These are phyloP conservation scores for Lepidochrysops patricia DNA, from an alignment of 2,888 invertebrate genomes.

Conservation along the genomic window DNA sequence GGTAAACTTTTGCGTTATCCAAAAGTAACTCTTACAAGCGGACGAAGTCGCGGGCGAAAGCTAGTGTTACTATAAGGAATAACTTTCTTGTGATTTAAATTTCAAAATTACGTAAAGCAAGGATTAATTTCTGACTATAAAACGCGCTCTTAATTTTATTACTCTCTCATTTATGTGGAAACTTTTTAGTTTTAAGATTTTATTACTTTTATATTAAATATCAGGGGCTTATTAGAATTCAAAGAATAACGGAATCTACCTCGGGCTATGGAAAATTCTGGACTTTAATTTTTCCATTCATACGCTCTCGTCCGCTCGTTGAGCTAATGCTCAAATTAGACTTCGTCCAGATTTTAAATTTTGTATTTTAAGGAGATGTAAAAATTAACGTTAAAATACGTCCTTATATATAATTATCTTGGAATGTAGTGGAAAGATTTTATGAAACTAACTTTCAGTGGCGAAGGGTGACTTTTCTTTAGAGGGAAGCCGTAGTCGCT, in stretches of 20 bases:
- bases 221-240: constrained; percentile 21
- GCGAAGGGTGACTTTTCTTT: too few species aligned
- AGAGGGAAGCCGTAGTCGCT: too few species aligned
- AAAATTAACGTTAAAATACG: too few species aligned
- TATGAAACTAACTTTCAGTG: too few species aligned
- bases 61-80: not conserved
- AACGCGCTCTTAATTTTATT: constrained; percentile 3
- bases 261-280: constrained; percentile 26
- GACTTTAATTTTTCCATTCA: constrained; percentile 27
- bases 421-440: not conserved
- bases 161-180: constrained; percentile 2
- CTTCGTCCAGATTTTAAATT: constrained; percentile 51
- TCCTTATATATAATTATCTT: not conserved
- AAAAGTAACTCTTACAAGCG: too few species aligned
- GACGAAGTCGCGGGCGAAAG: too few species aligned
- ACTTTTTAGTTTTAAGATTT: constrained; percentile 12
- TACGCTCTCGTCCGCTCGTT: constrained; percentile 24
- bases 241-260: constrained; percentile 28
- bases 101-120: not conserved
- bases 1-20: too few species aligned
- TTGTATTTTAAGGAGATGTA: too few species aligned
- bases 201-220: constrained; percentile 8
- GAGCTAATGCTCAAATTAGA: constrained; percentile 35
- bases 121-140: not conserved
- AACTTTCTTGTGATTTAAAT: not conserved